Evolutionary conservation across 2,113 vertebrate species (phyloP), one percentile per base, ranked within the genome.

Genomic region (Carollia perspicillata): DNA sequence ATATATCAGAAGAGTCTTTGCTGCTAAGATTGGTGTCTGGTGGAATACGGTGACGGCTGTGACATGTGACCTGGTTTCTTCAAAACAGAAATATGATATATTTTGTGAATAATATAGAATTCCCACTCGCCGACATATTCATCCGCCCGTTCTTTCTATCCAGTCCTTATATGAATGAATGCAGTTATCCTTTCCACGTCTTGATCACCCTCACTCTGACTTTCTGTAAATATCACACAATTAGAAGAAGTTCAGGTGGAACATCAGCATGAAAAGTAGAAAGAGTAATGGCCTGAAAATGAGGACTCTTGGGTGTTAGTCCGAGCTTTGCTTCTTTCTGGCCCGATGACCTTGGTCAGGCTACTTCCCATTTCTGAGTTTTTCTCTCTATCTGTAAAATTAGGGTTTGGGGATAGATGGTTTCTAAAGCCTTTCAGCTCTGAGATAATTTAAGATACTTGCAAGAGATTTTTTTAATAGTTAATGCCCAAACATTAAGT

Each of bases 331-430:
- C 63, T 93, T 94, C 35, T 95, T 97, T 58, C 75, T 93, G 69
- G 51, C 20, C 63, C 63, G 81, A 37, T 97, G 95, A 97, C 97
- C 94, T 97, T 97, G 86, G 49, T 95, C 42, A 93, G 53, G 58
- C 93, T 93, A 92, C 53, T 95, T 89, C 49, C 65, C 71, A 75
- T 93, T 93, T 86, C 83, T 88, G 42, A 30, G 74, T 63, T 81
- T 90, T 68, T 94, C 95, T 95, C 60, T 93, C 65, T 65, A 84
- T 94, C 35, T 42, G 28, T 84, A 94, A 95, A 92, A 84, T 80
- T n/a, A 94, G 65, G 8, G 30, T 10, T 81, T 83, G 75, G 58
- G 13, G 53, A 33, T 75, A 81, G 4, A 60, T 90, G 47, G 35
- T 89, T 94, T 95, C 60, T 90, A 71, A 97, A 92, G 17, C 30